Percentiles rank a stretch among this genome's conserved stretches.
These are phyloP conservation scores for Zaprionus ornatus DNA, from an alignment of 1,140 invertebrate genomes.

Conservation along the genomic window DNA sequence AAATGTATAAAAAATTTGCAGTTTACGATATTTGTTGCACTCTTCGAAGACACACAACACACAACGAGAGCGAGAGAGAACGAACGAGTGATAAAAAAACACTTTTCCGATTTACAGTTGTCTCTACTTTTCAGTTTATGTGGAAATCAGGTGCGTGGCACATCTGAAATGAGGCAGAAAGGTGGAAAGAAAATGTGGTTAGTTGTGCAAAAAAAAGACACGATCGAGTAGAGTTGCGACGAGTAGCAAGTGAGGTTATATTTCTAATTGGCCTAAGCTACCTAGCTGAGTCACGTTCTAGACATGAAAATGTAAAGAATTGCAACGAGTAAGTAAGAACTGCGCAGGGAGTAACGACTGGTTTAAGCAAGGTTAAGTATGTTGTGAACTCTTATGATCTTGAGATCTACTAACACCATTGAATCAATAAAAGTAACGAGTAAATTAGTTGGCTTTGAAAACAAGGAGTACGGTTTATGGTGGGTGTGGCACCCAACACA, in stretches of 20 bases:
- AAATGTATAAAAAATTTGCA: constrained; percentile 47
- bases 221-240: not conserved
- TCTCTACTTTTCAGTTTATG: constrained; percentile 10
- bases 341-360: no score
- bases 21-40: constrained; percentile 40
- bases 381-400: no score
- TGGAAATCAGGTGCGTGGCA: constrained; percentile 16
- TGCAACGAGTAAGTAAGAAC: fast-evolving
- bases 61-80: not conserved
- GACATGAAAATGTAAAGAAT: not conserved
- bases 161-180: constrained; percentile 28
- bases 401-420: not conserved
- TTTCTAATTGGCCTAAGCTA: not conserved
- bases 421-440: not conserved
- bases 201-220: not conserved
- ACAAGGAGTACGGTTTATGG: not conserved
- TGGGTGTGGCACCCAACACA: no score
- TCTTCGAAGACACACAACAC: constrained; percentile 12
- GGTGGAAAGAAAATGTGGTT: constrained; percentile 12
- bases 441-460: not conserved
- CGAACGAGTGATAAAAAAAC: not conserved
- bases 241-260: not conserved
- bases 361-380: no score
- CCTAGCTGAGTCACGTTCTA: not conserved
- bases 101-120: constrained; percentile 10